Base-by-base conservation (phyloP, 2,797 vertebrate genomes). In the Megaceryle alcyon region DNA sequence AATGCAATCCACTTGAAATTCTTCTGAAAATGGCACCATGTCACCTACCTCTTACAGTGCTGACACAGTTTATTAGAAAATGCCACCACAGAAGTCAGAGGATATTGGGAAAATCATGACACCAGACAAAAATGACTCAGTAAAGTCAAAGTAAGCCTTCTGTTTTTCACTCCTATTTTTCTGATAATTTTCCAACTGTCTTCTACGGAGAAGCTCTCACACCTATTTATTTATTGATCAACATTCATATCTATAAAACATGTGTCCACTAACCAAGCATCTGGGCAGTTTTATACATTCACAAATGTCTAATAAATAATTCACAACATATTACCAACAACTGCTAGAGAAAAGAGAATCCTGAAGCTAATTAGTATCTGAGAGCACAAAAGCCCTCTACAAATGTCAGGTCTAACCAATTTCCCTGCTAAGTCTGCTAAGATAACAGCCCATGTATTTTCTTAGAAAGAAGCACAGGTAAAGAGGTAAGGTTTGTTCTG, bases 261-360 rank as follows among this genome's bases (percentile, higher is more conserved):
- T 57, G 33, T 41, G 33, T 53, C 48, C 78, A 78, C 41, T 71
- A 23, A 68, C 53, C 53, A 87, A 86, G 56, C 21, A 92, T 75
- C 60, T 86, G 60, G 13, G 35, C 84, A 73, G 28, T 92, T 85
- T 94, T 90, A 39, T 92, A 37, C 37, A 61, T 68, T 79, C 19
- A 64, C 59, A 94, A 93, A 71, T 57, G 23, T 44, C 44, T 73
- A 31, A 88, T 80, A 87, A 93, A 92, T 90, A 86, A 95, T 93
- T 88, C 75, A 82, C 18, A 73, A 16, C 15, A 13, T 78, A 90
- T 93, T 93, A 56, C 16, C 26, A 88, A 57, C 60, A 88, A 82
- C 37, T 75, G 69, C 48, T 63, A 91, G 41, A 79, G 69, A 92
- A 95, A 90, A 88, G 23, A 94, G 81, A 89, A 86, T 84, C 60